Base-by-base conservation (phyloP, 2,888 invertebrate genomes). In the Drosophila demipolita region DNA sequence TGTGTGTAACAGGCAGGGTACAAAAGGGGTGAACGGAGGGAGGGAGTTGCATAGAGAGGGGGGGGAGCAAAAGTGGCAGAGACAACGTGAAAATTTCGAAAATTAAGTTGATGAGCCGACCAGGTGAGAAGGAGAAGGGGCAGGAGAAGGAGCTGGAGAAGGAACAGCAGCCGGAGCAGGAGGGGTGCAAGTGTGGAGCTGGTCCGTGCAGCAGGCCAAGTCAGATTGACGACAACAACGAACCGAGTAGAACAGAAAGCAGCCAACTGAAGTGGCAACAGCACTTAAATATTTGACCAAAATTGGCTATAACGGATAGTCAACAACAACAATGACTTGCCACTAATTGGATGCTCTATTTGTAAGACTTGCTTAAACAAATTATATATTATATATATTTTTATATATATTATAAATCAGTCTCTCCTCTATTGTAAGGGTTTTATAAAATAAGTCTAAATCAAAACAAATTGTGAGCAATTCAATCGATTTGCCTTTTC, bases 281-380 rank as follows among this genome's bases (percentile, higher is more conserved):
- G 83, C 91, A 87, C 87, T 87, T 87, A 87, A 87, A 90, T 87
- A 85, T 87, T 82, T 87, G 90, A 85, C 90, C 87, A 90, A 87
- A 87, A 87, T 87, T 89, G 87, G 87, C 90, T 73, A 74, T 75
- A 77, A 85, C 42, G 50, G 9, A 11, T 5, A 61, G 32, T 29
- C 32, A 70, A 15, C 12, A 32, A 20, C 7, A 8, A 29, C 29
- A 29, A 29, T 29, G 32, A 4, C 29, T 40, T n/a, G 48, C 8
- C 11, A 32, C 29, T 32, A 17, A 35, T 12, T 53, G 29, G 50
- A 78, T 78, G 50, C 77, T 58, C 77, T 81, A 33, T 40, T 49
- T 32, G n/a, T n/a, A 53, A 3, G 23, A 52, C 20, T 23, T 49
- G 50, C n/a, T 42, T 15, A 17, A 20, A 20, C 8, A n/a, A 38